Percentiles rank a stretch among this genome's conserved stretches.
phyloP scores from a whole-genome alignment of 2,888 invertebrate genomes.

The Listrodromus nycthemerus region DNA sequence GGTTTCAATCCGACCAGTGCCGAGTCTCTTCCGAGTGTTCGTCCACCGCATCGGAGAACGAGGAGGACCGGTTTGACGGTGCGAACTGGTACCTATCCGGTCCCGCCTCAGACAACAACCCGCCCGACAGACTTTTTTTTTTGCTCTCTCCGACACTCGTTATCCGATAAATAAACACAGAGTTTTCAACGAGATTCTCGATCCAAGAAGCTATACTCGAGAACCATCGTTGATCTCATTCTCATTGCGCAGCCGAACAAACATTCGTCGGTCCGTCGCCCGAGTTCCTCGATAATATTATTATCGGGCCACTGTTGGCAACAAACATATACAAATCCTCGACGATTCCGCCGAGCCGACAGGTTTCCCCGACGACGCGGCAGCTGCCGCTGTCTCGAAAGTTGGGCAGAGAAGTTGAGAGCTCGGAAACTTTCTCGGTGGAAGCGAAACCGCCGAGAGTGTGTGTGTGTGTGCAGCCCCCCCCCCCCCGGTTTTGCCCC shows the following conservation, averaged over 20 bases:
- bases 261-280: neutral
- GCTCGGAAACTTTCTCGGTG: neutral
- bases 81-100: neutral
- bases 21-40: neutral
- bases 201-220: neutral
- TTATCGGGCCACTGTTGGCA: neutral
- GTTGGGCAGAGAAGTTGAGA: conserved; percentile 6
- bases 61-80: neutral
- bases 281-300: neutral
- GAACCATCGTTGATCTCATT: neutral
- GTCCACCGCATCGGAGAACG: neutral
- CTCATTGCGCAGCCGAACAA: neutral
- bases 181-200: neutral
- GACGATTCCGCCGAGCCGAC: neutral
- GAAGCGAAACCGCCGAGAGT: conserved; percentile 4
- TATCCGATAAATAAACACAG: neutral
- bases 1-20: neutral
- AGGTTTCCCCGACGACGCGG: neutral
- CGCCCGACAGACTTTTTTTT: neutral
- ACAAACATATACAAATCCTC: neutral
- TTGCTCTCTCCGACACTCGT: neutral
- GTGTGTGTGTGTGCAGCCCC: conserved; percentile 76
- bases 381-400: conserved; percentile 11
- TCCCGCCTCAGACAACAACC: neutral
- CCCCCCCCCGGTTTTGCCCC: conserved; percentile 74